A percentile compares a stretch with the other conserved stretches of the same genome.
phyloP scores from a whole-genome alignment of 2,888 invertebrate species.

The Charanyca ferruginea region DNA sequence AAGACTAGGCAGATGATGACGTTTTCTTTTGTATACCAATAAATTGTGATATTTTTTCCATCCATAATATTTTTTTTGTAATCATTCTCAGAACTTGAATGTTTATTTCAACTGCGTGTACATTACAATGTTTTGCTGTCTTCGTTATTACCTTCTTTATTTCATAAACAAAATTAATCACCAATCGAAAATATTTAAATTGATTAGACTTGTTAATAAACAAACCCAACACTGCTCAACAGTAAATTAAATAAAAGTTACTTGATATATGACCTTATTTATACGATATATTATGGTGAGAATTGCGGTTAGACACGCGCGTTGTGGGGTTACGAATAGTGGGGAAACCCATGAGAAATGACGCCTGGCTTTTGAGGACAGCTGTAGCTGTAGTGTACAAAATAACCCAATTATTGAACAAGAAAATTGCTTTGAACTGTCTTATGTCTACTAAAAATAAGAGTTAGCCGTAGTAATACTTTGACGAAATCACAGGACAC shows the following conservation, averaged over 20 bases:
- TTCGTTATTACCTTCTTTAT: background rate
- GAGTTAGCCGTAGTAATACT: background rate
- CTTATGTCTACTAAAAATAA: background rate
- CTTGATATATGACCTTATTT: constrained; percentile 15
- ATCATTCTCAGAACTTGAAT: background rate
- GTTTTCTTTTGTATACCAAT: no score
- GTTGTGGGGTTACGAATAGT: constrained; percentile 2
- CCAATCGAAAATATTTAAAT: constrained; percentile 19
- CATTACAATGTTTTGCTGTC: background rate
- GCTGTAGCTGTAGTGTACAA: constrained; percentile 35
- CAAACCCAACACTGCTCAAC: constrained; percentile 2
- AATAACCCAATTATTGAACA: constrained; percentile 31
- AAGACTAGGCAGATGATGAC: no score
- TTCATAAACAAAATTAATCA: constrained; percentile 5
- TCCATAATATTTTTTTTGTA: no score
- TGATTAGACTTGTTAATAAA: constrained; percentile 17
- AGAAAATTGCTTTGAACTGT: no score
- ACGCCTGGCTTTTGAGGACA: constrained; percentile 11
- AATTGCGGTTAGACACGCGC: constrained; percentile 48
- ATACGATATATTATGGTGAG: constrained; percentile 24
- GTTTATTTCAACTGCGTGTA: background rate
- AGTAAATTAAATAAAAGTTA: constrained; percentile 22
- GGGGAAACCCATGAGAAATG: constrained; percentile 46
- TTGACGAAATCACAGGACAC: background rate
- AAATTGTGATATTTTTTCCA: no score